phyloP scores from a whole-genome alignment of 2,888 invertebrate genomes.

The Drosophila picticornis region DNA sequence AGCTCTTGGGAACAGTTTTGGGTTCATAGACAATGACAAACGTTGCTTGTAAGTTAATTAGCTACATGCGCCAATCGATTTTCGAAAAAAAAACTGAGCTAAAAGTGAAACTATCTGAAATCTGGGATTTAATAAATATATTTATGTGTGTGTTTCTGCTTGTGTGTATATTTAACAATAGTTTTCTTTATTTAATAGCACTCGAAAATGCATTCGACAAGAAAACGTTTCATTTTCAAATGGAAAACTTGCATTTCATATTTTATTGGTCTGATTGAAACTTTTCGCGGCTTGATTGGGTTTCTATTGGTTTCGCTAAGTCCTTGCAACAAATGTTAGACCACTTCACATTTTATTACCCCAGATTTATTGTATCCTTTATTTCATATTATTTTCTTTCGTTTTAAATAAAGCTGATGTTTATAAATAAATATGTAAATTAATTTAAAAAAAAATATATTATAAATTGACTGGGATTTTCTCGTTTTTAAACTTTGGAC shows the following conservation, averaged over 20 bases:
- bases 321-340: neutral
- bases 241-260: neutral
- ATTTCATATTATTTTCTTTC: neutral
- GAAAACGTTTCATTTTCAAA: neutral
- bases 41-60: conserved; percentile 57
- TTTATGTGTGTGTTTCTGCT: neutral
- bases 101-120: conserved; percentile 31
- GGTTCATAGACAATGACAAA: conserved; percentile 35
- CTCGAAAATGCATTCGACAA: neutral
- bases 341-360: neutral
- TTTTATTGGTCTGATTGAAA: neutral
- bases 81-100: neutral
- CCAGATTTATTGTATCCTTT: neutral
- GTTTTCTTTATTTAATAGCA: neutral
- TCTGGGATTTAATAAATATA: neutral
- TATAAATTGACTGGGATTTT: neutral
- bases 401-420: neutral
- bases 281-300: neutral
- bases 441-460: neutral
- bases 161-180: neutral
- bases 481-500: neutral
- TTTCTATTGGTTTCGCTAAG: neutral
- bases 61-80: conserved; percentile 29
- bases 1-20: conserved; percentile 46
- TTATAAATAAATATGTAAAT: neutral